These are phyloP conservation scores for Phalloptychus januarius DNA, from an alignment of 2,797 vertebrate genomes.

Conservation along the genomic window DNA sequence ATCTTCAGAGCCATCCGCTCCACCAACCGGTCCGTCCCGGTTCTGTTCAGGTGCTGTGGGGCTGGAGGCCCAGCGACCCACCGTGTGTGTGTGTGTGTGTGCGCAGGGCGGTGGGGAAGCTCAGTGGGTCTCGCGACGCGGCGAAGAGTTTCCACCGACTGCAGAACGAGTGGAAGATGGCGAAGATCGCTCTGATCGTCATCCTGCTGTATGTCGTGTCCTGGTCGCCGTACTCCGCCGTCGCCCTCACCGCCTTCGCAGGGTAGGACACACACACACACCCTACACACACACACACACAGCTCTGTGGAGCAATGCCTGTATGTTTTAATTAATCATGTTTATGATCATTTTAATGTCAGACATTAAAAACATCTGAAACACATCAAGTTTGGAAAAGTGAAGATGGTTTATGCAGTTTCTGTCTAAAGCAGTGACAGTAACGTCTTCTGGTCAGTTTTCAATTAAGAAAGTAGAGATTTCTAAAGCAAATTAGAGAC, in stretches of 20 bases:
- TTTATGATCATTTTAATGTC: too few species aligned
- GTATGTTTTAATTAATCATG: too few species aligned
- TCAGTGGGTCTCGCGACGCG: slow-evolving; percentile 78
- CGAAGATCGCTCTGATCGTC: slow-evolving; percentile 91
- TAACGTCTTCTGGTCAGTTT: background rate
- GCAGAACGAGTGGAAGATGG: slow-evolving; percentile 96
- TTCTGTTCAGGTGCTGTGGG: background rate
- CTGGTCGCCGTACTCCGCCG: slow-evolving; percentile 92
- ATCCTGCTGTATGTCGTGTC: slow-evolving; percentile 92
- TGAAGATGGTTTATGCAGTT: background rate
- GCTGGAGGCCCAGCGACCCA: background rate
- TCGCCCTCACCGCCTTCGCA: slow-evolving; percentile 91
- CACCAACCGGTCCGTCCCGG: slow-evolving; percentile 83
- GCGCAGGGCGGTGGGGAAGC: slow-evolving; percentile 82
- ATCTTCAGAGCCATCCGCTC: slow-evolving; percentile 91
- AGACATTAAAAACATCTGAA: too few species aligned
- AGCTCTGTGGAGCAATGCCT: too few species aligned
- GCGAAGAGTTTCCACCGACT: slow-evolving; percentile 83
- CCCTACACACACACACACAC: too few species aligned
- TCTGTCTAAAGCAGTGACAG: background rate
- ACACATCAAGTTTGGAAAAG: background rate
- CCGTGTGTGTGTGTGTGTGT: slow-evolving; percentile 14
- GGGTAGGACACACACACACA: slow-evolving; percentile 78
- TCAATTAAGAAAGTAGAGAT: background rate
- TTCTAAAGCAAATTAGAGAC: background rate